Evolutionary conservation across 2,888 invertebrate species (phyloP).

Genomic region (Orchestes rusci): DNA sequence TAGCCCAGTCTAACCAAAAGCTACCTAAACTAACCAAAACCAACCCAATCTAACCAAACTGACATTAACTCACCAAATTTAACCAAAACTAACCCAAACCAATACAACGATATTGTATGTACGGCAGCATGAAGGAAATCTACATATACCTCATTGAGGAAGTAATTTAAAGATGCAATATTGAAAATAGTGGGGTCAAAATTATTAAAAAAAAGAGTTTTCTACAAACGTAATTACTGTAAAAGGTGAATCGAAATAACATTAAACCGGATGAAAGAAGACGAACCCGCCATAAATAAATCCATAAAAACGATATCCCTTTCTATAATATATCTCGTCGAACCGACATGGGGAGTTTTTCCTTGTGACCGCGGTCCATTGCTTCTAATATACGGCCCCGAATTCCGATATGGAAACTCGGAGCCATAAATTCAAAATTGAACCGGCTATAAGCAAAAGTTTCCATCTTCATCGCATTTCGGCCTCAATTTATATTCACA

Average conservation of each 20-base stretch:
- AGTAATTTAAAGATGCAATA: too few species aligned
- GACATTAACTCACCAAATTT: too few species aligned
- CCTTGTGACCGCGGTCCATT: slow-evolving; percentile 36
- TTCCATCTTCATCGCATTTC: slow-evolving; percentile 35
- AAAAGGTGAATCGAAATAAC: slow-evolving; percentile 22
- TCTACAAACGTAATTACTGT: slow-evolving; percentile 22
- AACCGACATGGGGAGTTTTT: slow-evolving; percentile 20
- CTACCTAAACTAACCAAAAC: too few species aligned
- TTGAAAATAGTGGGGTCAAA: too few species aligned
- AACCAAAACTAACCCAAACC: too few species aligned
- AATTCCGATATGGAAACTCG: slow-evolving; percentile 35
- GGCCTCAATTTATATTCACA: slow-evolving; percentile 21
- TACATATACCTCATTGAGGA: too few species aligned
- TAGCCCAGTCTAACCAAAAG: too few species aligned
- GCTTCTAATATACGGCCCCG: slow-evolving; percentile 35
- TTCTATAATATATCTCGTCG: slow-evolving; percentile 24
- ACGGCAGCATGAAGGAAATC: too few species aligned
- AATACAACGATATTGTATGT: too few species aligned
- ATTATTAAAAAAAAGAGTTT: too few species aligned
- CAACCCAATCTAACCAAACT: too few species aligned
- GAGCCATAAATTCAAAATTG: slow-evolving; percentile 39
- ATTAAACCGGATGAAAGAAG: too few species aligned
- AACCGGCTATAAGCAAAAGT: slow-evolving; percentile 36
- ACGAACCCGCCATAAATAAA: slow-evolving; percentile 27
- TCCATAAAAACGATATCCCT: slow-evolving; percentile 25